These are phyloP conservation scores for Zosterops hypoxanthus DNA, from an alignment of 2,113 vertebrate species.

Conservation along the genomic window DNA sequence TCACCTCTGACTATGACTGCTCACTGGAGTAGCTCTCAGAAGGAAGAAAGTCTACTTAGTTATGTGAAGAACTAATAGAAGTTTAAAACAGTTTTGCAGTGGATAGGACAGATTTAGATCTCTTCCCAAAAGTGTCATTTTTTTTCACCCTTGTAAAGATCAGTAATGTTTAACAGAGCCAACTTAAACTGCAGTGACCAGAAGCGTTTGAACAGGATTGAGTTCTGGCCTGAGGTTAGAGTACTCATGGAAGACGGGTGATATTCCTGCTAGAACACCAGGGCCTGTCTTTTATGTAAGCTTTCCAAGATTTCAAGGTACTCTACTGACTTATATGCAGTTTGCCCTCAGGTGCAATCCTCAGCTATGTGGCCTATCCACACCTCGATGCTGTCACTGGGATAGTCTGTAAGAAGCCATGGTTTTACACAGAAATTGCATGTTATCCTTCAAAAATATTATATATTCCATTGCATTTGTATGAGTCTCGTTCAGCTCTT, in stretches of 20 bases:
- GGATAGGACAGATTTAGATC: background rate
- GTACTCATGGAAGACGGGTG: background rate
- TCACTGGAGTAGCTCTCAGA: background rate
- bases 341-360: background rate
- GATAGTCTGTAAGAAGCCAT: background rate
- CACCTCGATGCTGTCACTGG: background rate
- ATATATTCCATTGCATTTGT: background rate
- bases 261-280: background rate
- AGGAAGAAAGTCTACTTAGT: background rate
- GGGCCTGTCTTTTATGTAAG: background rate
- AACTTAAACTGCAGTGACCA: background rate
- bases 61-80: background rate
- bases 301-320: background rate
- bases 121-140: background rate
- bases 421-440: background rate
- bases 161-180: background rate
- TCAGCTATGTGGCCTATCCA: rapidly evolving
- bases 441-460: background rate
- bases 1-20: background rate
- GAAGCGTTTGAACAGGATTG: background rate
- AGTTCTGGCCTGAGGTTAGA: background rate
- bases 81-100: background rate
- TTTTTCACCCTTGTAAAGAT: background rate
- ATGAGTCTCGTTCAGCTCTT: background rate
- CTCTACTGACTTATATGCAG: background rate